Evolutionary conservation across 2,113 vertebrate species (phyloP).

Genomic region (Tychaedon coryphoeus): DNA sequence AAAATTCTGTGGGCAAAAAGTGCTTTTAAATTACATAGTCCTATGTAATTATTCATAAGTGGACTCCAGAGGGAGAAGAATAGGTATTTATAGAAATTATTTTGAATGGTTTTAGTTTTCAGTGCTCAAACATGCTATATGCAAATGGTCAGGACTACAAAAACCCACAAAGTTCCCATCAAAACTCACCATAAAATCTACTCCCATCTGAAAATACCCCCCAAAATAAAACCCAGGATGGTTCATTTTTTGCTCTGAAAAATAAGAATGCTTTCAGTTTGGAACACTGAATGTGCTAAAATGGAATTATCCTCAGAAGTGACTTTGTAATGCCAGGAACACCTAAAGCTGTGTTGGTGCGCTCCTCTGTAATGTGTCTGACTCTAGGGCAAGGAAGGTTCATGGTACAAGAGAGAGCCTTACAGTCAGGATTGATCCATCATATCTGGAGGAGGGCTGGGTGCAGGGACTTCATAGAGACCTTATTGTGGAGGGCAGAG

Average conservation of each 20-base stretch:
- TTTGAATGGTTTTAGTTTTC: not conserved
- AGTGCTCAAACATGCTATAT: not conserved
- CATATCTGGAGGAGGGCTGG: not conserved
- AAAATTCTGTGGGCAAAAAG: not conserved
- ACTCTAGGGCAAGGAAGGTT: not conserved
- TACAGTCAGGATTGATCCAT: not conserved
- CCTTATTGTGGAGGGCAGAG: constrained; percentile 24
- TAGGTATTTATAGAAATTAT: not conserved
- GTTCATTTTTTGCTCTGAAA: not conserved
- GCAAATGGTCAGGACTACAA: not conserved
- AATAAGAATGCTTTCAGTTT: not conserved
- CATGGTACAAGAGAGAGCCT: not conserved
- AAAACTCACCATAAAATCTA: not conserved
- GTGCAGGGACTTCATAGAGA: not conserved
- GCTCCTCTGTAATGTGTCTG: not conserved
- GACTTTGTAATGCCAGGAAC: not conserved
- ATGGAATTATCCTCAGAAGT: not conserved
- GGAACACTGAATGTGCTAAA: not conserved
- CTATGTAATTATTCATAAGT: not conserved
- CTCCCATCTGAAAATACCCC: too few species aligned
- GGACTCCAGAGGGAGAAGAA: not conserved
- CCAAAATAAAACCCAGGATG: not conserved
- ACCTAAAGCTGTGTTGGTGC: not conserved
- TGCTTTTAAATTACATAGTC: not conserved
- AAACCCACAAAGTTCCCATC: not conserved